A percentile compares a stretch with the other conserved stretches of the same genome.
Evolutionary conservation across 2,113 vertebrate genomes (phyloP).

Genomic region (Stigmatopora nigra): DNA sequence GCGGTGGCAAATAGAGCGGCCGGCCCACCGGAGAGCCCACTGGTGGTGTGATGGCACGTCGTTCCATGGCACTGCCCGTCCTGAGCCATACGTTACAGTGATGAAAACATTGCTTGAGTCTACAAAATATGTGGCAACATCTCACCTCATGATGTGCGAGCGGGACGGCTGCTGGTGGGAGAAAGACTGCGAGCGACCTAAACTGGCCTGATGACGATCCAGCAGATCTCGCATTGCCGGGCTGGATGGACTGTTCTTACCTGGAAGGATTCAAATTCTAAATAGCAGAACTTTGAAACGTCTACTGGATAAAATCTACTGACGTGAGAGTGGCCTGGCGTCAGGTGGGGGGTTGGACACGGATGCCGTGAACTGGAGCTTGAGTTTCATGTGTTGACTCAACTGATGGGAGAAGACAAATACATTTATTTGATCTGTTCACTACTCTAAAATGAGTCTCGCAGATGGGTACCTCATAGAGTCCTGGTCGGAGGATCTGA

Average conservation of each 20-base stretch:
- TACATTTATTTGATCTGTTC: background rate
- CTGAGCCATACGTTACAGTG: constrained; percentile 46
- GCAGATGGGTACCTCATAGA: constrained; percentile 77
- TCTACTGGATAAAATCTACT: constrained; percentile 10
- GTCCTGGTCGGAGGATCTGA: constrained; percentile 79
- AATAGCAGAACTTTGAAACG: background rate
- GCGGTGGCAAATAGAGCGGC: constrained; percentile 80
- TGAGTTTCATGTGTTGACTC: constrained; percentile 92
- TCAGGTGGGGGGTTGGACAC: constrained; percentile 79
- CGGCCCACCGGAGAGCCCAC: constrained; percentile 85
- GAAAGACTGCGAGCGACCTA: constrained; percentile 90
- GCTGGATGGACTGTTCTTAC: constrained; percentile 83
- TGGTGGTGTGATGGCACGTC: constrained; percentile 84
- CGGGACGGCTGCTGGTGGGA: constrained; percentile 89
- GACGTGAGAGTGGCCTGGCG: constrained; percentile 79
- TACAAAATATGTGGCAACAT: no score
- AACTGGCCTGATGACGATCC: constrained; percentile 69
- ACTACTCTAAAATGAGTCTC: background rate
- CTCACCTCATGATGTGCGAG: constrained; percentile 86
- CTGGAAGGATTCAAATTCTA: constrained; percentile 5
- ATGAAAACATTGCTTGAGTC: no score
- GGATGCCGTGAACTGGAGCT: constrained; percentile 90
- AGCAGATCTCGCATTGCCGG: constrained; percentile 82
- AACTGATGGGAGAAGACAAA: constrained; percentile 60
- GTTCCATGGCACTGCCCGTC: constrained; percentile 91